Conservation (phyloP, 2,888 invertebrate genomes). For the Rhyacophila evoluta region DNA sequence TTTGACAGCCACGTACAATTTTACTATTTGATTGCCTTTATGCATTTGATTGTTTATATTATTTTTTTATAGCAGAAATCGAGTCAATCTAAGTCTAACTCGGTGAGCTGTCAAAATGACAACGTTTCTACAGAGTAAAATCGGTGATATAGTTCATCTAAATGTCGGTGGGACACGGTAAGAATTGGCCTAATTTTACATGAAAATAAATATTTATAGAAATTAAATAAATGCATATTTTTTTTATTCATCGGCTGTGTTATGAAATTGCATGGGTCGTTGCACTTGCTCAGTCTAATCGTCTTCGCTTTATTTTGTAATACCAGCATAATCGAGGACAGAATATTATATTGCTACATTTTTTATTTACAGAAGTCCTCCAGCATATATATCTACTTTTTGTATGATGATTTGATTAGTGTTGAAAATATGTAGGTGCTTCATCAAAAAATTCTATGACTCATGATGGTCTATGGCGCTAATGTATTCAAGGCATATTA, state of each 20-base stretch:
- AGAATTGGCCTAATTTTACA: slow-evolving; percentile 55
- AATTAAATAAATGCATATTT: no score
- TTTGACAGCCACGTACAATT: slow-evolving; percentile 25
- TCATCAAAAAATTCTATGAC: no score
- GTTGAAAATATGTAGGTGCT: no score
- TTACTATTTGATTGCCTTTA: neutral
- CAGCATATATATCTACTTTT: no score
- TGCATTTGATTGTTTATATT: neutral
- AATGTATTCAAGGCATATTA: no score
- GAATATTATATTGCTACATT: no score
- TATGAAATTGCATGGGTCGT: neutral
- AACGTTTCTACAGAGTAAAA: slow-evolving; percentile 47
- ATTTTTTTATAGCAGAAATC: neutral
- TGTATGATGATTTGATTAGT: no score
- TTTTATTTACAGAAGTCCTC: no score
- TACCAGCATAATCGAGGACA: no score
- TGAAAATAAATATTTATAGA: neutral
- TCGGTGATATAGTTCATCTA: slow-evolving; percentile 80
- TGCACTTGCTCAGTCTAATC: neutral
- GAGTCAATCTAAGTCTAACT: no score
- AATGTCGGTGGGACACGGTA: slow-evolving; percentile 97
- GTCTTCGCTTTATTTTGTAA: no score
- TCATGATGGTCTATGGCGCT: no score
- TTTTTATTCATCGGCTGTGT: neutral
- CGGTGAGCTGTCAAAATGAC: slow-evolving; percentile 31